These are phyloP conservation scores for Dendroctonus valens DNA, from an alignment of 1,140 invertebrate genomes.

Conservation along the genomic window DNA sequence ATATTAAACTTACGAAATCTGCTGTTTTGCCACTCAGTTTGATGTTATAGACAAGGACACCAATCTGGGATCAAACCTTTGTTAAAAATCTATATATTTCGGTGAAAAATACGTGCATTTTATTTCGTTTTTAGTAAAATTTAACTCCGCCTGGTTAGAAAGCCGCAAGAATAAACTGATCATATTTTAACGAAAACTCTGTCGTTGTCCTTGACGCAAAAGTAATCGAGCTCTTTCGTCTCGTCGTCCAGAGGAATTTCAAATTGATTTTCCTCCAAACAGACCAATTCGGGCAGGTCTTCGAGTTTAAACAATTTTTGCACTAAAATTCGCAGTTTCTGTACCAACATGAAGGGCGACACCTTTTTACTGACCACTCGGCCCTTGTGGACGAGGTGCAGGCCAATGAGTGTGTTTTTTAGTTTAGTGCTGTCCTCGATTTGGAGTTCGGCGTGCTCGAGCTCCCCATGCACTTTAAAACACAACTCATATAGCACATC, in stretches of 20 bases:
- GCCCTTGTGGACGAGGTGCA: slow-evolving; percentile 59
- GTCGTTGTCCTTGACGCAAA: slow-evolving; percentile 82
- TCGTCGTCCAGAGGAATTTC: slow-evolving; percentile 77
- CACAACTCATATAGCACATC: slow-evolving; percentile 37
- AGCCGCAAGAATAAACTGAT: background rate
- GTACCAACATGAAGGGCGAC: slow-evolving; percentile 75
- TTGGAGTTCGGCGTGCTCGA: slow-evolving; percentile 67
- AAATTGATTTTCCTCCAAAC: slow-evolving; percentile 58
- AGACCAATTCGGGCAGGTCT: slow-evolving; percentile 52
- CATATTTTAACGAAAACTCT: slow-evolving; percentile 55
- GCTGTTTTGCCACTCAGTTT: too few relatives aligned
- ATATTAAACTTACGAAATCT: too few relatives aligned
- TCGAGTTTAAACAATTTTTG: slow-evolving; percentile 66
- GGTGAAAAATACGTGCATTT: too few relatives aligned
- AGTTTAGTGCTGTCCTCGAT: slow-evolving; percentile 62
- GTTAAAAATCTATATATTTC: too few relatives aligned
- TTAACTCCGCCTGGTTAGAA: background rate
- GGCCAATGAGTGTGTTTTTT: slow-evolving; percentile 67
- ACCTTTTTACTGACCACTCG: slow-evolving; percentile 66
- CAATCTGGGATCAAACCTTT: too few relatives aligned
- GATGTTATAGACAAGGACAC: too few relatives aligned
- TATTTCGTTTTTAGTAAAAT: background rate
- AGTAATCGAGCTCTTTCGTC: slow-evolving; percentile 77
- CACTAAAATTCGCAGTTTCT: slow-evolving; percentile 73
- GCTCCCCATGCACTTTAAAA: slow-evolving; percentile 73